Evolutionary conservation across 2,888 invertebrate species (phyloP).

Genomic region (Hetaerina titia): DNA sequence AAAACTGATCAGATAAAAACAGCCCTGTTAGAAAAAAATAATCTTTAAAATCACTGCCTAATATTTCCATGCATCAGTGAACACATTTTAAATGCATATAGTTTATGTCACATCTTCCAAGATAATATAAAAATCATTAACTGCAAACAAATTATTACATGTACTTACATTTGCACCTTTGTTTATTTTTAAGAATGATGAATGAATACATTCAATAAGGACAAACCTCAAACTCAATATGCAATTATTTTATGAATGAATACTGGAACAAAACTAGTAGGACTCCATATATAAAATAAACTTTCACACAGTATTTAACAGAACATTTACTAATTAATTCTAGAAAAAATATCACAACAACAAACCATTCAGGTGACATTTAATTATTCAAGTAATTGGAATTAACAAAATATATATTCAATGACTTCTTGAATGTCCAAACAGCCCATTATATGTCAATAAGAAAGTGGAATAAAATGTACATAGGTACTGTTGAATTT

Average conservation of each 20-base stretch:
- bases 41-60: no score
- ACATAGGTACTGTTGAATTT: no score
- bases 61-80: no score
- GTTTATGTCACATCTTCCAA: background rate
- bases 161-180: background rate
- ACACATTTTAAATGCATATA: no score
- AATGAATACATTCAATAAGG: background rate
- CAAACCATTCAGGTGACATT: background rate
- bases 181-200: background rate
- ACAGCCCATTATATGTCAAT: background rate
- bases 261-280: background rate
- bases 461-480: background rate
- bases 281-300: background rate
- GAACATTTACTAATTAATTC: background rate
- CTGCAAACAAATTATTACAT: background rate
- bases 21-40: no score
- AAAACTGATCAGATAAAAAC: no score
- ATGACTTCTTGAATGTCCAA: background rate
- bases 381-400: background rate
- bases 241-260: background rate
- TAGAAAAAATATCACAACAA: conserved; percentile 4
- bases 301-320: background rate
- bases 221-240: background rate
- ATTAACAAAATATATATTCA: background rate
- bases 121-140: background rate